Evolutionary conservation across 2,797 vertebrate species (phyloP).

Genomic region (Coregonus sp.): DNA sequence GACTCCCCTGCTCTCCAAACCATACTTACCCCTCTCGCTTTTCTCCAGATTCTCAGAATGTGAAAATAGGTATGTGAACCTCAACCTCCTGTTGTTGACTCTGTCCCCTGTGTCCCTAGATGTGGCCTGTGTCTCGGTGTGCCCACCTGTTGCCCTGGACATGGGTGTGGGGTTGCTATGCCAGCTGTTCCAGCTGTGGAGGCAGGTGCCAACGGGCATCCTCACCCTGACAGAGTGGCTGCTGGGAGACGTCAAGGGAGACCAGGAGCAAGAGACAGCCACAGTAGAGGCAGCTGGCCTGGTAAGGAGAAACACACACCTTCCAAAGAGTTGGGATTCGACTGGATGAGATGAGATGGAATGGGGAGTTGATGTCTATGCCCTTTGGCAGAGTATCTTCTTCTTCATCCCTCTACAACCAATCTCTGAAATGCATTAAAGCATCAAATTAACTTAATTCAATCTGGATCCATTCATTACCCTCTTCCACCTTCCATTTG

Average conservation of each 20-base stretch:
- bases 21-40: not conserved
- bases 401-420: not conserved
- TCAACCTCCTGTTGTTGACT: not conserved
- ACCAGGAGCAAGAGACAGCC: conserved; percentile 30
- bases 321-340: not conserved
- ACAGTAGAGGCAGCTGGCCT: conserved; percentile 53
- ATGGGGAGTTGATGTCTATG: not conserved
- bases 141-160: conserved; percentile 84
- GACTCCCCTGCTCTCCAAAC: not conserved
- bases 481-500: not conserved
- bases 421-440: not conserved
- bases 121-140: conserved; percentile 73
- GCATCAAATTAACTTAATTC: too few relatives aligned
- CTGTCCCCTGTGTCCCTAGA: conserved; percentile 65
- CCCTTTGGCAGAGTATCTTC: not conserved
- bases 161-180: conserved; percentile 80
- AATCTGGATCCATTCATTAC: not conserved
- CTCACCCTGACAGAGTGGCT: conserved; percentile 83
- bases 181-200: conserved; percentile 81
- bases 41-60: not conserved
- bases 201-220: conserved; percentile 67
- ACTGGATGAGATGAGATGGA: not conserved
- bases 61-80: not conserved
- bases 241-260: conserved; percentile 72
- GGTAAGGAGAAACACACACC: conserved; percentile 51